Evolutionary conservation across 1,140 invertebrate species (phyloP), one percentile per base, ranked within the genome.

Genomic region (Brachionus rotundiformis): DNA sequence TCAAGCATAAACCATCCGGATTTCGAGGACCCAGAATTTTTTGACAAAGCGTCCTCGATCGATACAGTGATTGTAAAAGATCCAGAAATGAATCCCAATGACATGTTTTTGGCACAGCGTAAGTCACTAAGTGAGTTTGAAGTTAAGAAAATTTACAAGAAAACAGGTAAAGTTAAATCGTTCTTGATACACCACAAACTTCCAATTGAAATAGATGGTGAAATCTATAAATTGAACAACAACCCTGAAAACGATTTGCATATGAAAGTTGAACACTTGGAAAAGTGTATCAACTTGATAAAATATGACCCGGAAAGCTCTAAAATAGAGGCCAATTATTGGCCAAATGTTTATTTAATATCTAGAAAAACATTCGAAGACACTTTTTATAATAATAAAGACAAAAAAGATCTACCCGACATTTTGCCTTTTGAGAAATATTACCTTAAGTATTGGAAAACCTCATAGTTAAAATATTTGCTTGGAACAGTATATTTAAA

Each of bases 11-110:
- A 79, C 27, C 29, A 79, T 4, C 47, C 44, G 16, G 76, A 79
- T 73, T 73, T 44, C 27, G 68, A 73, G 23, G 39, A 73, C 44
- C 0, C 39, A 8, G 68, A 73, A 25, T 73, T 44, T 73, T 73
- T 73, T 8, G 19, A 73, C 25, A 39, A 73, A 44, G 7, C 68
- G 4, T 73, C 76, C 6, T 54, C 3, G 2, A 79, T 79, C 5
- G 76, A 79, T 10, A 79, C 76, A 13, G 76, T 59, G n/a, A 79
- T 63, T 36, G 76, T 79, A 7, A 79, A 79, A 79, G 76, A 79
- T 36, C 76, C 76, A 2, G 47, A 79, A 59, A 10, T 59, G 19
- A 79, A 79, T 27, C 31, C 59, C 5, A 79, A 79, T 10, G 76
- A 79, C 29, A 79, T 79, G 59, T 79, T 79, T 59, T 79, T 79